Evolutionary conservation across 2,888 invertebrate species (phyloP).

Genomic region (Dioctria rufipes): DNA sequence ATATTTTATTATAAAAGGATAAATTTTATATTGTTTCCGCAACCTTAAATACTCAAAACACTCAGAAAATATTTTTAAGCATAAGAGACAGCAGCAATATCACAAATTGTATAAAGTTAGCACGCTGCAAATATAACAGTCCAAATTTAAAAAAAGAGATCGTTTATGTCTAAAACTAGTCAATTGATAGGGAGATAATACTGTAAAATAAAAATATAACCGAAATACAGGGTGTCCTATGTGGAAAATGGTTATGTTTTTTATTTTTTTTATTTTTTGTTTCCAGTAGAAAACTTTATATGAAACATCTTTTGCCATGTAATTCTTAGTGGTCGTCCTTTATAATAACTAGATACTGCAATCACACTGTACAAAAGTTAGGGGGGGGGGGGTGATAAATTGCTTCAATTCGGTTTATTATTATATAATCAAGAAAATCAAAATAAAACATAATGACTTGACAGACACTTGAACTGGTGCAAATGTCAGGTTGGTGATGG

Average conservation of each 20-base stretch:
- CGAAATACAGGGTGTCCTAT: slow-evolving; percentile 47
- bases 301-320: too few relatives aligned
- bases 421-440: too few relatives aligned
- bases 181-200: slow-evolving; percentile 36
- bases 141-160: slow-evolving; percentile 41
- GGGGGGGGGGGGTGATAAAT: too few relatives aligned
- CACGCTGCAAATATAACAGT: slow-evolving; percentile 7
- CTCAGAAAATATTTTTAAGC: slow-evolving; percentile 34
- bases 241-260: neutral
- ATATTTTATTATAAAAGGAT: slow-evolving; percentile 27
- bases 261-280: neutral
- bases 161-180: slow-evolving; percentile 43
- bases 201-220: slow-evolving; percentile 31
- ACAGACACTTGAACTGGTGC: too few relatives aligned
- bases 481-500: too few relatives aligned
- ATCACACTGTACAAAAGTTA: too few relatives aligned
- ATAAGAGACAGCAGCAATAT: slow-evolving; percentile 21
- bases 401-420: too few relatives aligned
- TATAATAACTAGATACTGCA: too few relatives aligned
- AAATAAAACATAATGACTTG: too few relatives aligned
- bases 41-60: slow-evolving; percentile 36
- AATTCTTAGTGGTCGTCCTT: too few relatives aligned
- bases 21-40: slow-evolving; percentile 41
- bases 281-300: neutral
- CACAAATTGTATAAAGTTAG: slow-evolving; percentile 39